Conservation (phyloP, 2,888 invertebrate species). For the Drosophila monieri region DNA sequence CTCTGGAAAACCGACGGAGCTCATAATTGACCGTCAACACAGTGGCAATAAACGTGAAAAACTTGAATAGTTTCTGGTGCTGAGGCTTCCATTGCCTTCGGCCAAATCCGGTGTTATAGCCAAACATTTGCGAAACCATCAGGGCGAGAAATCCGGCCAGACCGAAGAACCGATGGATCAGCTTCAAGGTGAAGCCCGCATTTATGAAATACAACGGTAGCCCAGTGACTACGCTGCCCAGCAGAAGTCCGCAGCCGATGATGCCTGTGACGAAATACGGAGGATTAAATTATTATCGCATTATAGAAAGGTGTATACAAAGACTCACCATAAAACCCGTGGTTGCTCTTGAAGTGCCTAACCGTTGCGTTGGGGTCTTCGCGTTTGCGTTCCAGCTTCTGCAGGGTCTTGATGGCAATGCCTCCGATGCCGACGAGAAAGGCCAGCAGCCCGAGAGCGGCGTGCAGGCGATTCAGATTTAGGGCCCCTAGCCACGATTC, state of each 20-base stretch:
- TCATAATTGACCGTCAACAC: slow-evolving; percentile 65
- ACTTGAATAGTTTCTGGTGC: slow-evolving; percentile 64
- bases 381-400: slow-evolving; percentile 62
- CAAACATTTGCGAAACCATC: slow-evolving; percentile 75
- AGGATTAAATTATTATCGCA: slow-evolving; percentile 31
- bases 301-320: slow-evolving; percentile 8
- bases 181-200: slow-evolving; percentile 36
- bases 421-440: slow-evolving; percentile 78
- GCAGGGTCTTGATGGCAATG: slow-evolving; percentile 61
- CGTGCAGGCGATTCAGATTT: slow-evolving; percentile 70
- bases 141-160: slow-evolving; percentile 70
- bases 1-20: slow-evolving; percentile 47
- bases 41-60: slow-evolving; percentile 65
- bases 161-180: slow-evolving; percentile 70
- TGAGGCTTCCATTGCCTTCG: slow-evolving; percentile 70
- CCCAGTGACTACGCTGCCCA: slow-evolving; percentile 65
- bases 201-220: slow-evolving; percentile 52
- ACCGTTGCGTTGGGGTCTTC: slow-evolving; percentile 74
- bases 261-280: slow-evolving; percentile 58
- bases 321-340: slow-evolving; percentile 75
- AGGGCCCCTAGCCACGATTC: slow-evolving; percentile 54
- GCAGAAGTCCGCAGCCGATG: slow-evolving; percentile 69
- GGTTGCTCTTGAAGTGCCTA: slow-evolving; percentile 76
- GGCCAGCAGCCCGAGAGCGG: slow-evolving; percentile 69
- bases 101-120: slow-evolving; percentile 81